These are phyloP conservation scores for Poeciliopsis gracilis DNA, from an alignment of 2,797 vertebrate species.

Conservation along the genomic window DNA sequence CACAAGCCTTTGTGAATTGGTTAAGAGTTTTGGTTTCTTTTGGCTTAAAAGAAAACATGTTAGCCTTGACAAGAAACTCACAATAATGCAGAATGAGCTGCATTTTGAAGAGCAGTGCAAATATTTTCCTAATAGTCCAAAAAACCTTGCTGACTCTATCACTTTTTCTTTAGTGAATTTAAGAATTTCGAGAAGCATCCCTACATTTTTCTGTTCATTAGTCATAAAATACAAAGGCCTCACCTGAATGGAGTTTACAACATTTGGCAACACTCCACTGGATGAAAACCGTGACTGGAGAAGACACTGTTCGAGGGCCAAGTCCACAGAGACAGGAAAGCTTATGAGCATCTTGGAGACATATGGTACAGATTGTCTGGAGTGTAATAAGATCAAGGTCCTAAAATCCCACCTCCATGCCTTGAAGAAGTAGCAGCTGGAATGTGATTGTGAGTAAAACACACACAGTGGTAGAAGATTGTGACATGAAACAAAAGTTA, in stretches of 20 bases:
- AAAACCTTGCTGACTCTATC: background rate
- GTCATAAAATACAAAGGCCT: slow-evolving; percentile 32
- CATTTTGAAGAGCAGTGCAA: background rate
- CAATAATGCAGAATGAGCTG: background rate
- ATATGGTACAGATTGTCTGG: slow-evolving; percentile 40
- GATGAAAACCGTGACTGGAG: slow-evolving; percentile 45
- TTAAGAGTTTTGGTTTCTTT: slow-evolving; percentile 15
- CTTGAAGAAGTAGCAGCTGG: slow-evolving; percentile 15
- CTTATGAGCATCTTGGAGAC: slow-evolving; percentile 53
- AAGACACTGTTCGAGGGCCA: slow-evolving; percentile 37
- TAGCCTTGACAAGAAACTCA: background rate
- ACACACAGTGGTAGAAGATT: background rate
- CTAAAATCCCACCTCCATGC: slow-evolving; percentile 35
- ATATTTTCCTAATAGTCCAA: slow-evolving; percentile 3
- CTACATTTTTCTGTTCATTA: slow-evolving; percentile 37
- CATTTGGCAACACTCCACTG: slow-evolving; percentile 35
- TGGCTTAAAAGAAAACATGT: background rate
- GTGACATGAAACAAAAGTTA: background rate
- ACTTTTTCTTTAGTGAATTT: background rate
- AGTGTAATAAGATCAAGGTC: slow-evolving; percentile 53
- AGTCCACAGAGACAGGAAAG: slow-evolving; percentile 33
- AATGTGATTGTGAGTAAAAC: slow-evolving; percentile 21
- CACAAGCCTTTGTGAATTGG: slow-evolving; percentile 6
- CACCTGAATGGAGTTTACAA: slow-evolving; percentile 36
- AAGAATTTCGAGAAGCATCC: slow-evolving; percentile 31